Evolutionary conservation across 2,888 invertebrate species (phyloP).

Genomic region (Eupithecia tripunctaria): DNA sequence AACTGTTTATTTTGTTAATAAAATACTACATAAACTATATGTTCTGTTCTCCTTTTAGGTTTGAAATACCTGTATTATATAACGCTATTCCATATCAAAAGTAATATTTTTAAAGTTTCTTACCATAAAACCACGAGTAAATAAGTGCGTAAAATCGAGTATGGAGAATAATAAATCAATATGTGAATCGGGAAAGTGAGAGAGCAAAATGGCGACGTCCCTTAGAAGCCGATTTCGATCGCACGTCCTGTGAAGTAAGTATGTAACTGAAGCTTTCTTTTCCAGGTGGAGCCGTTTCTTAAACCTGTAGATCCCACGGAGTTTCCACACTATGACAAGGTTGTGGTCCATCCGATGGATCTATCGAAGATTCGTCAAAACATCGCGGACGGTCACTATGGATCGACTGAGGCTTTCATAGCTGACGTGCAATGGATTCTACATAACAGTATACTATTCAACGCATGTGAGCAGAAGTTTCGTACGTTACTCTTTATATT

Average conservation of each 20-base stretch:
- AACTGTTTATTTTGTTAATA: too few relatives aligned
- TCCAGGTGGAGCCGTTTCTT: conserved; percentile 91
- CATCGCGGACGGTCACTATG: conserved; percentile 90
- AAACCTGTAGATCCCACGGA: conserved; percentile 88
- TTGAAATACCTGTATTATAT: too few relatives aligned
- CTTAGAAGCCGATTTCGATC: neutral
- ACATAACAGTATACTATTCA: conserved; percentile 96
- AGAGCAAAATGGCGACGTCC: neutral
- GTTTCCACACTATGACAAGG: conserved; percentile 91
- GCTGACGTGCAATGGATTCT: conserved; percentile 97
- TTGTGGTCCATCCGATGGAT: conserved; percentile 95
- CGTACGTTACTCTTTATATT: conserved; percentile 50
- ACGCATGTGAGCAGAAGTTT: conserved; percentile 88
- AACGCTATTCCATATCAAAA: too few relatives aligned
- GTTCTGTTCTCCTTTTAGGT: too few relatives aligned
- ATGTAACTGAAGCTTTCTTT: too few relatives aligned
- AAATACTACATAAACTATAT: too few relatives aligned
- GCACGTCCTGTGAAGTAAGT: too few relatives aligned
- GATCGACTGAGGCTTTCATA: conserved; percentile 94
- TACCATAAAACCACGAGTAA: too few relatives aligned
- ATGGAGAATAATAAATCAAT: too few relatives aligned
- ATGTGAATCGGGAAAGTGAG: neutral
- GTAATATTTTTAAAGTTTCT: too few relatives aligned
- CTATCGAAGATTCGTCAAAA: conserved; percentile 90
- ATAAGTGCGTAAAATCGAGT: too few relatives aligned